Base-by-base conservation (phyloP, 2,113 vertebrate species). In the Anser brachyrhynchus region DNA sequence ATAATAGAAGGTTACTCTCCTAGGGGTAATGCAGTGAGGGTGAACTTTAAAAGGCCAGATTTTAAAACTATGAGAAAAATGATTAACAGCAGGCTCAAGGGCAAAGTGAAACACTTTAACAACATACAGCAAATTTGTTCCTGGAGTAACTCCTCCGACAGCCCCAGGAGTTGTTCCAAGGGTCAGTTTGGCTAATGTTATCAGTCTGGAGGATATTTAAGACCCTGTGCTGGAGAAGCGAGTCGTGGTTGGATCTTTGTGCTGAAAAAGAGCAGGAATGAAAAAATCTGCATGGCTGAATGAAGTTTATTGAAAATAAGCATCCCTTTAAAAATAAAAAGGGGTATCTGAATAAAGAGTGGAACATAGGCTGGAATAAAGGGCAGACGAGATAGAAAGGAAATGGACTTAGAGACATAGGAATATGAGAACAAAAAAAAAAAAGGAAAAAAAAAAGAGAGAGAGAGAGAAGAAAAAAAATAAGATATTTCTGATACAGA, bases 1-100 rank as follows among this genome's bases (percentile, higher is more conserved):
- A 97, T 95, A 95, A 95, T 96, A 95, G 96, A 97, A 97, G 95
- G 95, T 97, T 97, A 92, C 54, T 80, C 95, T 93, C 94, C 78
- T 87, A 94, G 85, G 95, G 92, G 89, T 95, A 92, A 85, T 93
- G 90, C 95, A 93, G 62, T 81, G 55, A 96, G 96, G 93, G 92
- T 96, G 97, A 97, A 97, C 95, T 97, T 96, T 84, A 87, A 97
- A 97, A 97, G 92, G 94, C 94, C 93, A 97, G 79, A 92, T 97
- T 96, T 96, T 90, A 94, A 91, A 95, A 94, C 94, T 89, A 74
- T 69, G 78, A 93, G 93, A 93, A 95, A 96, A 95, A 94, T 94
- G 46, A 96, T 97, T 95, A 96, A 93, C 81, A 93, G 87, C 94
- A 92, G 87, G 88, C 95, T 96, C 94, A 97, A 97, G 96, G 97